Percentiles rank a stretch among this genome's conserved stretches.
Evolutionary conservation across 2,888 invertebrate species (phyloP).

Genomic region (Ligdia adustata): DNA sequence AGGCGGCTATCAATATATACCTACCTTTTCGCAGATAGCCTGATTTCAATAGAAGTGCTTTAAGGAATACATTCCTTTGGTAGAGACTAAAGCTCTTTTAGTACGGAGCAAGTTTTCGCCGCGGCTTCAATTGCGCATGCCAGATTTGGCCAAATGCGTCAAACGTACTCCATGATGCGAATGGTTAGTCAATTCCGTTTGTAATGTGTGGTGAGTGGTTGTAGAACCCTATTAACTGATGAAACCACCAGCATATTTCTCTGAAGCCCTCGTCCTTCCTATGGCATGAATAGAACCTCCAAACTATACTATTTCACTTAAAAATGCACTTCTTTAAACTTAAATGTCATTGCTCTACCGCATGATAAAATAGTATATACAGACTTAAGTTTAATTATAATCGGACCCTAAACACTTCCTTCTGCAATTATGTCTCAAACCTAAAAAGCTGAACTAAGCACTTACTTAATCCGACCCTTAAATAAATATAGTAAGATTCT

Average conservation of each 20-base stretch:
- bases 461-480: too few species aligned
- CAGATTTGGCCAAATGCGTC: constrained; percentile 58
- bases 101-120: constrained; percentile 22
- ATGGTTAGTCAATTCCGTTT: constrained; percentile 45
- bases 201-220: constrained; percentile 59
- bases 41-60: neutral
- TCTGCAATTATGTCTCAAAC: too few species aligned
- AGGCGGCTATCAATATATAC: too few species aligned
- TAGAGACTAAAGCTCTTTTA: constrained; percentile 46
- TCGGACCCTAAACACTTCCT: too few species aligned
- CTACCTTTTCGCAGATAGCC: too few species aligned
- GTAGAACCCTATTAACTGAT: constrained; percentile 53
- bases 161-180: constrained; percentile 54
- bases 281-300: constrained; percentile 40
- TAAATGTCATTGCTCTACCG: constrained; percentile 37
- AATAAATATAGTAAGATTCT: too few species aligned
- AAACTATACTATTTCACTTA: constrained; percentile 4
- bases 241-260: constrained; percentile 30
- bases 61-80: constrained; percentile 32
- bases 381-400: too few species aligned
- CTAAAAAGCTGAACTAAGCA: too few species aligned
- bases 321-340: constrained; percentile 13
- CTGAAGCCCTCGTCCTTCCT: constrained; percentile 27
- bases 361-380: constrained; percentile 45
- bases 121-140: constrained; percentile 61